phyloP scores from a whole-genome alignment of 2,888 invertebrate species.

The Caradrina clavipalpis region DNA sequence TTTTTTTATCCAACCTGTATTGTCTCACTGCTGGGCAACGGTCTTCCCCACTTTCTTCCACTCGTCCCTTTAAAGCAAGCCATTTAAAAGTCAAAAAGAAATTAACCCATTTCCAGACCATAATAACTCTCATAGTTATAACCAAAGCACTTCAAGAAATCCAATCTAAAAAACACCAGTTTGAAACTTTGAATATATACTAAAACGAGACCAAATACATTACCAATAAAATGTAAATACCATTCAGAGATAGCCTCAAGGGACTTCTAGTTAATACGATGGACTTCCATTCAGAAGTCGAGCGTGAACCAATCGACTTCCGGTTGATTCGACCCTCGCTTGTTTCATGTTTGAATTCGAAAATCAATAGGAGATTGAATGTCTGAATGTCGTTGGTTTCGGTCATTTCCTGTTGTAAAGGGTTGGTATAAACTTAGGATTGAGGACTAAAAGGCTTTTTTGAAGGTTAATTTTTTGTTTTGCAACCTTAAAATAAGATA shows the following conservation, averaged over 20 bases:
- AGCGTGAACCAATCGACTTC: conserved; percentile 55
- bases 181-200: too few species aligned
- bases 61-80: too few species aligned
- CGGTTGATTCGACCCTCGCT: conserved; percentile 37
- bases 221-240: conserved; percentile 56
- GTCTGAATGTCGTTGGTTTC: conserved; percentile 49
- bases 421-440: conserved; percentile 4
- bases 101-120: not conserved
- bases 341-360: conserved; percentile 45
- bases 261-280: conserved; percentile 42
- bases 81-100: too few species aligned
- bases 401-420: conserved; percentile 45
- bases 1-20: too few species aligned
- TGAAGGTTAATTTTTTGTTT: not conserved
- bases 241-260: conserved; percentile 28
- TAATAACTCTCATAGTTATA: not conserved
- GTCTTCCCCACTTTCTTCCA: too few species aligned
- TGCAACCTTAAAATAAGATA: too few species aligned
- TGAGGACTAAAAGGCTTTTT: not conserved
- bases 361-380: conserved; percentile 55
- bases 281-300: conserved; percentile 42
- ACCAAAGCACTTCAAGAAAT: not conserved
- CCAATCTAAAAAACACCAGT: conserved; percentile 7
- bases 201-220: conserved; percentile 37
- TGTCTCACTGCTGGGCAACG: too few species aligned